Evolutionary conservation across 2,888 invertebrate genomes (phyloP), one percentile per base, ranked within the genome.

Genomic region (Sclerodermus sp.): DNA sequence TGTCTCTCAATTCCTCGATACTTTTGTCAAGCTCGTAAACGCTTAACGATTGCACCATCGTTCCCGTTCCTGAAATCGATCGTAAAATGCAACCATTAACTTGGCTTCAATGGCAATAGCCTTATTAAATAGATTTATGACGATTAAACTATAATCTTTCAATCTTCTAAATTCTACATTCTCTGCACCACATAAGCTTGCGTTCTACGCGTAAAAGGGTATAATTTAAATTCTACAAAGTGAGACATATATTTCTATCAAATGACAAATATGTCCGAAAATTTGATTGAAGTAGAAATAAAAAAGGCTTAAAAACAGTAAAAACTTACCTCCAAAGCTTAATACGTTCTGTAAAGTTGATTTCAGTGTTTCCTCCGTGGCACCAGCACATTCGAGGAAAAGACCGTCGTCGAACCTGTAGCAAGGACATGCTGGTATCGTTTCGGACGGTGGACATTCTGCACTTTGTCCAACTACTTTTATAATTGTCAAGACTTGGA

Each of bases 371-470:
- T 83, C 82, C 41, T 89, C 85, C 38, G 90, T 89, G 36, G 90
- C 91, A 47, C 89, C 90, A 23, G 92, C 90, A 77, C 93, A 93
- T 79, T 93, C 93, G 72, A 93, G 83, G 80, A 91, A 91, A 55
- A 93, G 83, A 53, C 91, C 93, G 81, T 93, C 92, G 79, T 93
- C 92, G 79, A 93, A 91, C 78, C 91, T 90, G 82, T 92, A 93
- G 79, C 94, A 94, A 1, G 93, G 91, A 79, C 94, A 94, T 60
- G 88, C 88, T 40, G 90, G 89, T 47, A 73, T 76, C 17, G 65
- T 64, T 51, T 74, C 75, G 23, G 71, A 64, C 8, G 72, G 67
- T 14, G 76, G 75, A 53, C 77, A 77, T 57, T 77, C 74, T 40
- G 69, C 70, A 18, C 67, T 62, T 45, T 76, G 72, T 12, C 66